Conservation (phyloP, 2,113 vertebrate species). For the Tapirus terrestris region DNA sequence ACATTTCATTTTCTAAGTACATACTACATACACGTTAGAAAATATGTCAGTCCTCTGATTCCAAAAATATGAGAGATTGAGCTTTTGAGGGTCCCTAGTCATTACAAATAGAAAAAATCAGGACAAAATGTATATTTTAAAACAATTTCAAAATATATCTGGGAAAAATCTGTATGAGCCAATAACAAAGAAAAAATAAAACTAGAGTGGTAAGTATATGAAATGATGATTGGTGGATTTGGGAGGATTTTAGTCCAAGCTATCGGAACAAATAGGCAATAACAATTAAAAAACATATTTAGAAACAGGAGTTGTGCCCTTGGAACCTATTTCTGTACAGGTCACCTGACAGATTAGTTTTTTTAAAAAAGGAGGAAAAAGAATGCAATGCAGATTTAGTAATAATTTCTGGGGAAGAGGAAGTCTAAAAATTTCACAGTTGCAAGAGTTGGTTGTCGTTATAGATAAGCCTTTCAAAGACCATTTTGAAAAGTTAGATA, state of each 20-base stretch:
- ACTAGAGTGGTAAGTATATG: background rate
- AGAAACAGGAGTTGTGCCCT: background rate
- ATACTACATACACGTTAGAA: background rate
- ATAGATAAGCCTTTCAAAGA: background rate
- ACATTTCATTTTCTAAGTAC: background rate
- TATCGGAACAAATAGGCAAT: background rate
- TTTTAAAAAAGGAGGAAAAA: background rate
- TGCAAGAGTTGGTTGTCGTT: background rate
- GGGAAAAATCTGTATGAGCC: background rate
- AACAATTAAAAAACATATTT: background rate
- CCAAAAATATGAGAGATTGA: background rate
- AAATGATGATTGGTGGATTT: background rate
- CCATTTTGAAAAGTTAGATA: background rate
- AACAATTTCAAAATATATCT: background rate
- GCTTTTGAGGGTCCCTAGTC: background rate
- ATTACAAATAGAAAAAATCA: background rate
- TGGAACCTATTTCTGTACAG: background rate
- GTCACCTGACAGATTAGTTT: background rate
- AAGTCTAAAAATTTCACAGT: background rate
- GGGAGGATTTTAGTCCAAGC: background rate
- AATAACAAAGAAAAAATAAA: background rate
- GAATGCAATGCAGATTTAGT: background rate
- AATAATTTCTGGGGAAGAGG: background rate
- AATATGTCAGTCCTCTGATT: background rate
- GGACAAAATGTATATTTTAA: background rate